Evolutionary conservation across 2,797 vertebrate species (phyloP).

Genomic region (Parauchenoglanis punctatus): DNA sequence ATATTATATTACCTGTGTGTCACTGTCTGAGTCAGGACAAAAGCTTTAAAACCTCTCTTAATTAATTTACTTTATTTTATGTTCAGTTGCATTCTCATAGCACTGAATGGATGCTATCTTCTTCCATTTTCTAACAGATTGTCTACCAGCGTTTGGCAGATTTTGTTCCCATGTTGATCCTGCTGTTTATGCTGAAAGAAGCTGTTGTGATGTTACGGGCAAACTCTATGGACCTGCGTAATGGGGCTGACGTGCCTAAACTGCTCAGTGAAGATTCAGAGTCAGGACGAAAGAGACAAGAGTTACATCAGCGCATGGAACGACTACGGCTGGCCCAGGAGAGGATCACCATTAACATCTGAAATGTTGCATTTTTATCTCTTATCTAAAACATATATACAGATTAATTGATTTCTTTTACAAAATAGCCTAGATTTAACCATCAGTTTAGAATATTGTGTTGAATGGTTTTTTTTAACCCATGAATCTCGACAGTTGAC

Average conservation of each 20-base stretch:
- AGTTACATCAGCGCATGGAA: constrained; percentile 52
- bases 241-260: constrained; percentile 46
- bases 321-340: constrained; percentile 48
- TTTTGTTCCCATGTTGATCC: constrained; percentile 54
- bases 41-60: neutral
- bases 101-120: neutral
- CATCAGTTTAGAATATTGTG: neutral
- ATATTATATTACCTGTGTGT: neutral
- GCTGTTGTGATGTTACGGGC: constrained; percentile 38
- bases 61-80: neutral
- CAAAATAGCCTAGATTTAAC: neutral
- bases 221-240: constrained; percentile 47
- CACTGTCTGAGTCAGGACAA: neutral
- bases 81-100: neutral
- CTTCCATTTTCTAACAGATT: constrained; percentile 40
- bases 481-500: neutral
- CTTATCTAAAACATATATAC: neutral
- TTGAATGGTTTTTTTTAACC: neutral
- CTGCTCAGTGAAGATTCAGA: constrained; percentile 52
- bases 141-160: constrained; percentile 56
- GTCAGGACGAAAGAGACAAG: constrained; percentile 38
- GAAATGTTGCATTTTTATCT: constrained; percentile 10
- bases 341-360: constrained; percentile 45
- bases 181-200: constrained; percentile 55
- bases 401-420: neutral